Evolutionary conservation across 2,797 vertebrate genomes (phyloP).

Genomic region (Enteromius argenteus): DNA sequence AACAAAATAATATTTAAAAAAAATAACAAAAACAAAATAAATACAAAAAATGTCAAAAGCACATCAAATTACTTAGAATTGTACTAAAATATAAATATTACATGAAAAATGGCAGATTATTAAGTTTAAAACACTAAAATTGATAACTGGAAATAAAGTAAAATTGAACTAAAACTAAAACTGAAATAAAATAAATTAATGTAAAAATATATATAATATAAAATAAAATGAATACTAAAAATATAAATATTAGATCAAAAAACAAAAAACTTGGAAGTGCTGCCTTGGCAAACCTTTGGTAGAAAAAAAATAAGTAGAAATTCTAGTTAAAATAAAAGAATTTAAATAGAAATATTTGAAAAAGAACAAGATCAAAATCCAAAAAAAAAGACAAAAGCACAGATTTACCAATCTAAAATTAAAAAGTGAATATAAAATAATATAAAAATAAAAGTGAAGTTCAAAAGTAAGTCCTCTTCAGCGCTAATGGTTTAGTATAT

Average conservation of each 20-base stretch:
- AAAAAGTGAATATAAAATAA: not conserved
- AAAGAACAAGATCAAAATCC: not conserved
- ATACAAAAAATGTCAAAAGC: not conserved
- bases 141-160: not conserved
- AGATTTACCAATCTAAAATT: not conserved
- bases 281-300: too few relatives aligned
- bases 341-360: not conserved
- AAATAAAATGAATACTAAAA: not conserved
- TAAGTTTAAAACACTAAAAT: not conserved
- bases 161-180: not conserved
- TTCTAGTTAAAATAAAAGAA: not conserved
- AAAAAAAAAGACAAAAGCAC: not conserved
- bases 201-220: not conserved
- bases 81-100: not conserved
- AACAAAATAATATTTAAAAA: not conserved
- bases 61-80: not conserved
- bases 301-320: too few relatives aligned
- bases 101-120: not conserved
- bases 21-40: not conserved
- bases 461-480: constrained; percentile 76
- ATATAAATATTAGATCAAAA: not conserved
- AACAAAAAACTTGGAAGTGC: not conserved
- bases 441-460: not conserved
- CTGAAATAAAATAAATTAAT: not conserved
- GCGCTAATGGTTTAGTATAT: not conserved